Conservation (phyloP, 2,888 invertebrate genomes). For the Luffia ferchaultella region DNA sequence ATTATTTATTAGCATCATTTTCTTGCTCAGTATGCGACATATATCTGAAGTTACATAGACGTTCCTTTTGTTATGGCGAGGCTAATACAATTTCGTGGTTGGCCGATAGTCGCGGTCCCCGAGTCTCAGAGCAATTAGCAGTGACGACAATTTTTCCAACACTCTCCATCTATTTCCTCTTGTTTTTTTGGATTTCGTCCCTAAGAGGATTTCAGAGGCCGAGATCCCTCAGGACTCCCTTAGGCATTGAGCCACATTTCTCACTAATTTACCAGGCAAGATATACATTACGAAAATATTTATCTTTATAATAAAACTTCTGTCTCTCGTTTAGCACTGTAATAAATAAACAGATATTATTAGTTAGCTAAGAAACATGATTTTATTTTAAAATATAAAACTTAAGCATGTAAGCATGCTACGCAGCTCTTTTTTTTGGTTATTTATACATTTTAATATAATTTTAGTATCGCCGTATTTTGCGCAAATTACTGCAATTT, state of each 20-base stretch:
- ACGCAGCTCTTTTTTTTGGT: too few species aligned
- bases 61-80: constrained; percentile 28
- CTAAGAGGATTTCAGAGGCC: neutral
- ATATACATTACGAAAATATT: too few species aligned
- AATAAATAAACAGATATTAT: too few species aligned
- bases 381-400: too few species aligned
- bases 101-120: constrained; percentile 41
- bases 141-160: constrained; percentile 48
- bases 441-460: too few species aligned
- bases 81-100: constrained; percentile 58
- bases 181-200: neutral
- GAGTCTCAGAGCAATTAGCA: constrained; percentile 57
- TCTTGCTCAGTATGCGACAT: neutral
- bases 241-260: neutral
- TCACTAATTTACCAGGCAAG: neutral
- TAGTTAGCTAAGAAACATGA: too few species aligned
- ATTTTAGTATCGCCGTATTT: too few species aligned
- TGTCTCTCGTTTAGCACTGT: too few species aligned
- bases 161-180: constrained; percentile 12
- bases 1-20: too few species aligned
- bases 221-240: neutral
- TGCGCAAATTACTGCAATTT: too few species aligned
- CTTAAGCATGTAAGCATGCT: too few species aligned
- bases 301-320: too few species aligned
- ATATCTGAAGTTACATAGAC: neutral